Evolutionary conservation across 1,140 invertebrate genomes (phyloP).

Genomic region (Idris sp.): DNA sequence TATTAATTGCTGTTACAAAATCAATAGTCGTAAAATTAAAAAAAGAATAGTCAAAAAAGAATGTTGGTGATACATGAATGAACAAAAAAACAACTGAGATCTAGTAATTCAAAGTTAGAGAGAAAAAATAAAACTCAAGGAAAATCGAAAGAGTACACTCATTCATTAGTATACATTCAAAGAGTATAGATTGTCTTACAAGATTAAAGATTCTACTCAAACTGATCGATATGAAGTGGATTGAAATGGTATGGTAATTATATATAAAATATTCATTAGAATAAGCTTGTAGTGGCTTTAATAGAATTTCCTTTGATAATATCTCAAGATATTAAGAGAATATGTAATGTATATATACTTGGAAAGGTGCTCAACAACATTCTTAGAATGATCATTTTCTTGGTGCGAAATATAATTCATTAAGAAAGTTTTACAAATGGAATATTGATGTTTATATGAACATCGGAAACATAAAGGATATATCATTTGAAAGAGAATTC

Average conservation of each 20-base stretch:
- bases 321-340: conserved; percentile 44
- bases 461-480: conserved; percentile 10
- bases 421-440: conserved; percentile 3
- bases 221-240: conserved; percentile 45
- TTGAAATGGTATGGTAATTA: conserved; percentile 46
- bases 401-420: conserved; percentile 7
- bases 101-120: no score
- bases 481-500: conserved; percentile 21
- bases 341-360: conserved; percentile 35
- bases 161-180: no score
- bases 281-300: conserved; percentile 43
- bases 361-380: conserved; percentile 26
- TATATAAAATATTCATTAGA: conserved; percentile 49
- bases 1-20: no score
- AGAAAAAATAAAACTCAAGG: no score
- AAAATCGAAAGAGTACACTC: no score
- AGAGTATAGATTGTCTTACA: no score
- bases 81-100: no score
- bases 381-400: no score
- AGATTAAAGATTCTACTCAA: no score
- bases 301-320: conserved; percentile 51
- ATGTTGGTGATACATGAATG: no score
- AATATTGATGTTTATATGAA: conserved; percentile 9
- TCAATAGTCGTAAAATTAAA: no score
- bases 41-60: no score